Conservation (phyloP, 2,113 vertebrate genomes). For the Orientallactaga bullata region DNA sequence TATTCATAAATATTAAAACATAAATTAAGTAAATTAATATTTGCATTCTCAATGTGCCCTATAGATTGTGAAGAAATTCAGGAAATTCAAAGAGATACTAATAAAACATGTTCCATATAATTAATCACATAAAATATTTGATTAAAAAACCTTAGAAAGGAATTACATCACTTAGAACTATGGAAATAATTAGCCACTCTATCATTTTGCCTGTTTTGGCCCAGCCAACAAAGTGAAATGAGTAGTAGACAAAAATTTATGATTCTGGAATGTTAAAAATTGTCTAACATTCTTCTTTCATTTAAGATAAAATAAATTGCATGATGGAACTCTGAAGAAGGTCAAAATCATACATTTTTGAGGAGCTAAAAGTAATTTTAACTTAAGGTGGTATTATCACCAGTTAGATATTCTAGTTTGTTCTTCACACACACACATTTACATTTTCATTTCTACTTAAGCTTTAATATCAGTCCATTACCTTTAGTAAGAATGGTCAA, state of each 20-base stretch:
- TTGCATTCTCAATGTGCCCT: neutral
- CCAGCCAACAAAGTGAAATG: constrained; percentile 15
- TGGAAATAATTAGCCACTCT: constrained; percentile 6
- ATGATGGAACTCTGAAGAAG: constrained; percentile 57
- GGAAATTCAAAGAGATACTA: neutral
- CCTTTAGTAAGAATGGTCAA: constrained; percentile 27
- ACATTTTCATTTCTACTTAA: constrained; percentile 66
- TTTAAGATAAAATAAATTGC: constrained; percentile 72
- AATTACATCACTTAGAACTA: constrained; percentile 5
- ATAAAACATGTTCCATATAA: constrained; percentile 4
- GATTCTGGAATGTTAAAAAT: constrained; percentile 56
- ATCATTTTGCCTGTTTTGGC: neutral
- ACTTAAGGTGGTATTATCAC: constrained; percentile 64
- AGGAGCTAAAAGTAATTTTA: constrained; percentile 78
- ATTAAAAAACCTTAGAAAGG: constrained; percentile 36
- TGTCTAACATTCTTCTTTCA: constrained; percentile 54
- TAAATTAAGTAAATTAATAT: neutral
- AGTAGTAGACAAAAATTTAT: constrained; percentile 28
- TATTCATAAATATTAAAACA: neutral
- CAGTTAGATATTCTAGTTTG: constrained; percentile 57
- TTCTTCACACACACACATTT: constrained; percentile 60
- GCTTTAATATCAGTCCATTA: constrained; percentile 41
- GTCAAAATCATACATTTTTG: constrained; percentile 72
- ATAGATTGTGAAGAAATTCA: neutral
- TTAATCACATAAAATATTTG: constrained; percentile 21